Conservation (phyloP, 30 jellyfish, hydroid and myxozoan species). For the Hydractinia echinata region DNA sequence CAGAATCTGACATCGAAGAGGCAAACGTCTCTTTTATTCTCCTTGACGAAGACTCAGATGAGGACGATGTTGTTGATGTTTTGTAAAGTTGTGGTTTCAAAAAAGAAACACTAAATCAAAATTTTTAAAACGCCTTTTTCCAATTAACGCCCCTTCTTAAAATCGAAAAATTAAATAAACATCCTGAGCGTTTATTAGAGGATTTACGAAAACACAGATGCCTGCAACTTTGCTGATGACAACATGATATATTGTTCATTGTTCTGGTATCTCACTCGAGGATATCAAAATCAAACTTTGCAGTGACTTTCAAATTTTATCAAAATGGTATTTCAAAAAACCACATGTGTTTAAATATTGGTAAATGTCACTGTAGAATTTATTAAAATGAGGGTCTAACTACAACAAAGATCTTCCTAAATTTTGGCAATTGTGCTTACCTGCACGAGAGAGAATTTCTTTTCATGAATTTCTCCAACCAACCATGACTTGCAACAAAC, state of each 20-base stretch:
- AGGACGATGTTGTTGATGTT: constrained; percentile 1
- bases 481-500: constrained; percentile 6
- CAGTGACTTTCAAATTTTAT: too few relatives aligned
- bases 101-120: not conserved
- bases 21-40: not conserved
- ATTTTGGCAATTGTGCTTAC: constrained; percentile 12
- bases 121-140: not conserved
- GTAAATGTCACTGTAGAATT: not conserved
- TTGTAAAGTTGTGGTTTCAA: not conserved
- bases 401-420: constrained; percentile 7
- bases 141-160: not conserved
- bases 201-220: not conserved
- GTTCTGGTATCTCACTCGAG: too few relatives aligned
- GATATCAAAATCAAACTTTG: too few relatives aligned
- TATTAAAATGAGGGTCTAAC: not conserved
- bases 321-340: too few relatives aligned
- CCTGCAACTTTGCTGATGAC: too few relatives aligned
- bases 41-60: constrained; percentile 1
- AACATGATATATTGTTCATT: too few relatives aligned
- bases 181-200: not conserved
- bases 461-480: constrained; percentile 23
- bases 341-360: too few relatives aligned
- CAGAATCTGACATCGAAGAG: constrained; percentile 12
- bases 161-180: not conserved
- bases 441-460: constrained; percentile 16